These are phyloP conservation scores for Cydia splendana DNA, from an alignment of 1,140 invertebrate species.

Conservation along the genomic window DNA sequence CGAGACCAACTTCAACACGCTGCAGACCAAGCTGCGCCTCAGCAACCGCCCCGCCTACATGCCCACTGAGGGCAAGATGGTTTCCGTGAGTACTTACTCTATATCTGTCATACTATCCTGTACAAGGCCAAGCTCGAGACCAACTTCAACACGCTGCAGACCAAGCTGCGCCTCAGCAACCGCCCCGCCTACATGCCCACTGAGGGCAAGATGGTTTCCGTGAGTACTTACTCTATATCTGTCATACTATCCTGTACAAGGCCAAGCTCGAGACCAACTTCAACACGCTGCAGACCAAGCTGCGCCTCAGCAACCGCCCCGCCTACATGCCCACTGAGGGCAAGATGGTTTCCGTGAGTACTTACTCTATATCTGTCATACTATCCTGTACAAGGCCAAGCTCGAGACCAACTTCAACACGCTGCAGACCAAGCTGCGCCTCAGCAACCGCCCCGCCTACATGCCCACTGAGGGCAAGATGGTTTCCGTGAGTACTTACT, in stretches of 20 bases:
- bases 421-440: conserved; percentile 96
- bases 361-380: too few species aligned
- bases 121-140: conserved; percentile 99
- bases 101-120: too few species aligned
- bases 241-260: too few species aligned
- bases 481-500: conserved; percentile 89
- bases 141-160: conserved; percentile 99
- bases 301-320: conserved; percentile 97
- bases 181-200: conserved; percentile 99
- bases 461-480: conserved; percentile 99
- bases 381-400: too few species aligned
- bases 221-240: conserved; percentile 80
- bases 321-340: conserved; percentile 99
- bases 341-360: conserved; percentile 96
- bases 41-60: conserved; percentile 99
- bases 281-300: conserved; percentile 98
- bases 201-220: conserved; percentile 98
- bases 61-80: conserved; percentile 99
- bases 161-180: conserved; percentile 97
- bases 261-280: conserved; percentile 99
- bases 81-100: conserved; percentile 86
- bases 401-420: conserved; percentile 99
- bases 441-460: conserved; percentile 98
- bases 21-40: conserved; percentile 97
- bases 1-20: conserved; percentile 99